Evolutionary conservation across 2,888 invertebrate species (phyloP).

Genomic region (Philopedon plagiatum): DNA sequence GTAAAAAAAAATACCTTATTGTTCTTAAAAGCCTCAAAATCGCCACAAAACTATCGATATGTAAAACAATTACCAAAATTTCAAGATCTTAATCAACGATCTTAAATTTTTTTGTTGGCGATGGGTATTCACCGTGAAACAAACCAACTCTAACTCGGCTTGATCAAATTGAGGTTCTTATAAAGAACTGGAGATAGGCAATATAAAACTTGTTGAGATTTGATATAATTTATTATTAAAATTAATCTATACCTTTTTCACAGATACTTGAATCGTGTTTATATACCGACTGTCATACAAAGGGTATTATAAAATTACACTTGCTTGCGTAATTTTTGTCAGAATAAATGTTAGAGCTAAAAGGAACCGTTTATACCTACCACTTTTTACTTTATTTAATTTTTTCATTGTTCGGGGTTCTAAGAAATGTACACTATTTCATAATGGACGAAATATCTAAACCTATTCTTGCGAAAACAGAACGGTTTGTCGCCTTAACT

Average conservation of each 20-base stretch:
- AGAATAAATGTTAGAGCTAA: too few species aligned
- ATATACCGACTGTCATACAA: background rate
- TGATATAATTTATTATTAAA: background rate
- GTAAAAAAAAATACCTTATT: background rate
- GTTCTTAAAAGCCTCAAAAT: background rate
- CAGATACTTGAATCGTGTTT: constrained; percentile 2
- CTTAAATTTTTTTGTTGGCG: background rate
- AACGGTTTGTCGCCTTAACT: too few species aligned
- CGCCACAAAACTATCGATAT: background rate
- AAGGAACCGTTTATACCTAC: too few species aligned
- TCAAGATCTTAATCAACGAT: too few species aligned
- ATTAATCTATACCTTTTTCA: constrained; percentile 5
- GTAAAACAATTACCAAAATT: too few species aligned
- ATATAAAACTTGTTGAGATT: constrained; percentile 14
- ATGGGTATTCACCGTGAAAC: background rate
- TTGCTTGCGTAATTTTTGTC: too few species aligned
- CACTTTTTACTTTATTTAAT: too few species aligned
- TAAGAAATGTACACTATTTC: too few species aligned
- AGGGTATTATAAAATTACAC: too few species aligned
- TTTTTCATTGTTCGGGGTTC: too few species aligned
- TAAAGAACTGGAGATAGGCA: constrained; percentile 4
- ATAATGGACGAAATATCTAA: too few species aligned
- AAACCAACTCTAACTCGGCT: background rate
- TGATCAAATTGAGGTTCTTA: background rate
- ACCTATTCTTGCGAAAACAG: too few species aligned